A percentile compares a stretch with the other conserved stretches of the same genome.
Conservation (phyloP, 2,113 vertebrate genomes). For the Forbesichthys agassizii region DNA sequence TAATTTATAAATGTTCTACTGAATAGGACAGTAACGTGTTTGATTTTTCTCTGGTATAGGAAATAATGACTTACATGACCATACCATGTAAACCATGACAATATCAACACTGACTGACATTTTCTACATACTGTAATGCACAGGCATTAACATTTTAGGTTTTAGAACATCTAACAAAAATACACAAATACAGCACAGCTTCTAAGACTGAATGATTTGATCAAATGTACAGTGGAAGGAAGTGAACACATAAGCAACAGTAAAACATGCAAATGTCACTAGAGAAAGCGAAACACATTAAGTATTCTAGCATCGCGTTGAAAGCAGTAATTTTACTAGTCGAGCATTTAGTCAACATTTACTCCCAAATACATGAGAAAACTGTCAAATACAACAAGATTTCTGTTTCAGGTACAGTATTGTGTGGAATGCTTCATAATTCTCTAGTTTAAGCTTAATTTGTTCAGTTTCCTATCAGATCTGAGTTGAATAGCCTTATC, state of each 20-base stretch:
- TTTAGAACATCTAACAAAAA: neutral
- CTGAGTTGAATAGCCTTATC: constrained; percentile 8
- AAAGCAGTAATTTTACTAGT: neutral
- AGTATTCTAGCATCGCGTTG: neutral
- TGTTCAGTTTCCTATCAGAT: constrained; percentile 3
- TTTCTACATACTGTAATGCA: neutral
- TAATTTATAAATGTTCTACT: no score
- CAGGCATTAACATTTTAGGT: constrained; percentile 3
- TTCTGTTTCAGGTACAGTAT: neutral
- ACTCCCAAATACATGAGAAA: neutral
- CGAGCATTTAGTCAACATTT: neutral
- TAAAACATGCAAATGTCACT: constrained; percentile 7
- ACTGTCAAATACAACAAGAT: neutral
- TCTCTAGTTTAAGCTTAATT: neutral
- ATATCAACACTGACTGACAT: neutral
- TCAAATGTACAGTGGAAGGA: neutral
- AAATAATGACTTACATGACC: neutral
- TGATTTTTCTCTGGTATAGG: constrained; percentile 35
- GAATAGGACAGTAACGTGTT: constrained; percentile 11
- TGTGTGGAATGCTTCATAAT: neutral
- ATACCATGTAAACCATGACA: constrained; percentile 16
- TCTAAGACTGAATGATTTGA: neutral
- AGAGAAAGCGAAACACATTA: neutral
- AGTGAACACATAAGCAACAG: neutral
- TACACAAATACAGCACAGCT: constrained; percentile 2